Evolutionary conservation across 2,113 vertebrate species (phyloP).

Genomic region (Meriones unguiculatus): DNA sequence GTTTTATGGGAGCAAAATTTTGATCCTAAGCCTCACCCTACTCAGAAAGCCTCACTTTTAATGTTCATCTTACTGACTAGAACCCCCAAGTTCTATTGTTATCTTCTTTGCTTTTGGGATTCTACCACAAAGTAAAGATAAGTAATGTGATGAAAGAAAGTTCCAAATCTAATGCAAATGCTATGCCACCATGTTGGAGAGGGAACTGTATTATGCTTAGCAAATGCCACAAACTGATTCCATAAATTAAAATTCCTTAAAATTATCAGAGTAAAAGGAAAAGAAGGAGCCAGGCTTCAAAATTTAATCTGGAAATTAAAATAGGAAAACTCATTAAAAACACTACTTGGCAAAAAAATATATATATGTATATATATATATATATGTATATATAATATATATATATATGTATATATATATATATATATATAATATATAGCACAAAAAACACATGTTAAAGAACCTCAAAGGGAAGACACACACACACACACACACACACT

Average conservation of each 20-base stretch:
- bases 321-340: neutral
- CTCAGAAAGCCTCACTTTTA: neutral
- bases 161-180: neutral
- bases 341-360: neutral
- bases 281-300: neutral
- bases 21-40: neutral
- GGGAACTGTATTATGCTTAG: neutral
- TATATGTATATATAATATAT: no score
- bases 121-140: constrained; percentile 4
- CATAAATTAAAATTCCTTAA: no score
- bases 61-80: constrained; percentile 17
- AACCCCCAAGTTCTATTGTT: neutral
- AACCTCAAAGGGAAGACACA: neutral
- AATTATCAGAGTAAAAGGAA: neutral
- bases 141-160: constrained; percentile 42
- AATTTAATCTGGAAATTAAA: constrained; percentile 50
- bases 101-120: neutral
- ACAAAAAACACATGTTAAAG: neutral
- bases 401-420: no score
- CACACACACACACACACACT: neutral
- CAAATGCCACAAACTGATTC: neutral
- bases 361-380: no score
- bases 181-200: neutral
- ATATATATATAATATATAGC: no score
- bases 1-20: neutral